These are phyloP conservation scores for Dasysyrphus tricinctus DNA, from an alignment of 2,888 invertebrate genomes.

Conservation along the genomic window DNA sequence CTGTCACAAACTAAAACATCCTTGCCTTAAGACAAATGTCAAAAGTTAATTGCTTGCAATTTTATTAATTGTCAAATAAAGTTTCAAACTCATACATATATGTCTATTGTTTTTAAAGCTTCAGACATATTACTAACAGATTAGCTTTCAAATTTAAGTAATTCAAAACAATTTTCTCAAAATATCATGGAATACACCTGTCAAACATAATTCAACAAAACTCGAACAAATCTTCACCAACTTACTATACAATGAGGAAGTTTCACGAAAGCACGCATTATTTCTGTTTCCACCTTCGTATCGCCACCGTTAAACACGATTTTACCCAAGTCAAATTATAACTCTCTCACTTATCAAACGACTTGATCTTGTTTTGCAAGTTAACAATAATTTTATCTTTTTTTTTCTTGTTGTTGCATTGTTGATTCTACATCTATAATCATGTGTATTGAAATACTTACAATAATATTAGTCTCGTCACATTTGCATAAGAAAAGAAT, in stretches of 20 bases:
- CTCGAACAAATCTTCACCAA: not conserved
- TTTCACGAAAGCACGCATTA: constrained; percentile 23
- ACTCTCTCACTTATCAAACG: constrained; percentile 18
- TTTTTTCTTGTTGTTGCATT: not conserved
- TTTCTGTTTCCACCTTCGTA: constrained; percentile 17
- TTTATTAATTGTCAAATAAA: too few relatives aligned
- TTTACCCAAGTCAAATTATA: not conserved
- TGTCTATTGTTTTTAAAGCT: too few relatives aligned
- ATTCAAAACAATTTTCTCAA: not conserved
- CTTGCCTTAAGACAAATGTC: too few relatives aligned
- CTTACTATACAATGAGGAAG: constrained; percentile 16
- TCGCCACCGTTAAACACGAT: not conserved
- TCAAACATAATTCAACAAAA: not conserved
- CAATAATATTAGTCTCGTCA: not conserved
- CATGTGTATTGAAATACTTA: not conserved
- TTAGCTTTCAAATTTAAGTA: not conserved
- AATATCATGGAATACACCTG: not conserved
- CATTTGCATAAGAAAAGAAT: constrained; percentile 54
- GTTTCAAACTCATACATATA: too few relatives aligned
- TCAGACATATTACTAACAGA: not conserved
- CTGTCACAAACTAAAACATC: too few relatives aligned
- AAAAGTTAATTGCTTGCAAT: too few relatives aligned
- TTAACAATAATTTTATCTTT: constrained; percentile 32
- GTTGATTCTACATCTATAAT: not conserved
- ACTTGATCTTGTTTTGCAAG: constrained; percentile 34